These are phyloP conservation scores for Drosophila prosaltans DNA, from an alignment of 1,140 invertebrate species.

Conservation along the genomic window DNA sequence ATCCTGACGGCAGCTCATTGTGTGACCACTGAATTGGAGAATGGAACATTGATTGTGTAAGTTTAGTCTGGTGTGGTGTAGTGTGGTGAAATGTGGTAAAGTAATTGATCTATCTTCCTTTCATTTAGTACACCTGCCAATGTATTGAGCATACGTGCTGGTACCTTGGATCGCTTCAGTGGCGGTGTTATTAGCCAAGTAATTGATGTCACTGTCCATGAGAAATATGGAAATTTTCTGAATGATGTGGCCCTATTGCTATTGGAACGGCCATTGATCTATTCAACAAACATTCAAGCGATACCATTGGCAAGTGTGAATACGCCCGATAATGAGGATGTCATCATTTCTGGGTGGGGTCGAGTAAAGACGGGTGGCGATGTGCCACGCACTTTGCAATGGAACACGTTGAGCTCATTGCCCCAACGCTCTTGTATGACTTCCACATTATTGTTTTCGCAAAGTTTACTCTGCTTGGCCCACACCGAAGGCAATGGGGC, in stretches of 20 bases:
- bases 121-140: constrained; percentile 32
- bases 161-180: constrained; percentile 40
- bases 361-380: constrained; percentile 55
- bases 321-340: constrained; percentile 34
- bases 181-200: constrained; percentile 49
- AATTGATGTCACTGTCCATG: constrained; percentile 65
- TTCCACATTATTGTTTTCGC: constrained; percentile 23
- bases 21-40: constrained; percentile 27
- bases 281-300: constrained; percentile 66
- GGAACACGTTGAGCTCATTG: constrained; percentile 47
- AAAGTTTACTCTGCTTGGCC: constrained; percentile 53
- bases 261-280: constrained; percentile 71
- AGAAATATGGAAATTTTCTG: constrained; percentile 59
- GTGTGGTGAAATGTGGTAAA: too few species aligned
- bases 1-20: constrained; percentile 86
- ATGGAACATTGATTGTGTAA: constrained; percentile 41
- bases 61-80: constrained; percentile 1
- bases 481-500: constrained; percentile 37
- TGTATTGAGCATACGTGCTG: constrained; percentile 45
- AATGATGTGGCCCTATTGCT: constrained; percentile 84
- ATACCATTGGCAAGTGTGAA: constrained; percentile 63
- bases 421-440: constrained; percentile 19
- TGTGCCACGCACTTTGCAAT: constrained; percentile 50
- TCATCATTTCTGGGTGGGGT: constrained; percentile 84
- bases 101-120: neutral